phyloP scores from a whole-genome alignment of 2,113 vertebrate genomes.

The Carassius gibelio region DNA sequence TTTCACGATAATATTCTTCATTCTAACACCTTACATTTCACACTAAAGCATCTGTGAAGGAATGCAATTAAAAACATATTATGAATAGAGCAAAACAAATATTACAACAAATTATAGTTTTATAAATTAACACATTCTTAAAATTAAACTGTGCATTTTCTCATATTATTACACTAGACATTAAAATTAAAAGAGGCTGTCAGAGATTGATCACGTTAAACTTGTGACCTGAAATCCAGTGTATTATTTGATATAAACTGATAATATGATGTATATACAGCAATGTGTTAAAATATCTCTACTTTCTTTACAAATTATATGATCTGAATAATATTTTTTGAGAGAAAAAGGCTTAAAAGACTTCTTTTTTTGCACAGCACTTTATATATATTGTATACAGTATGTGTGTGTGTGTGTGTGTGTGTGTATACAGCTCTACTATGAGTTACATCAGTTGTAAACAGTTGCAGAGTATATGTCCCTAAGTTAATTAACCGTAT shows the following conservation, averaged over 20 bases:
- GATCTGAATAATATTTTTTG: too few relatives aligned
- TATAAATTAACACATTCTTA: neutral
- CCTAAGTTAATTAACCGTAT: conserved; percentile 24
- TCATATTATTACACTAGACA: neutral
- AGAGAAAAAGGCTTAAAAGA: too few relatives aligned
- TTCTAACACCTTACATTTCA: neutral
- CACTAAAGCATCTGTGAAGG: neutral
- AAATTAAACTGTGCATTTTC: neutral
- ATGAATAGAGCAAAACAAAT: neutral
- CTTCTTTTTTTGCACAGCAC: too few relatives aligned
- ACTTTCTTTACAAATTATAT: neutral
- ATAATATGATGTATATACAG: neutral
- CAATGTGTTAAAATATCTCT: neutral
- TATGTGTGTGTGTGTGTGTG: too few relatives aligned
- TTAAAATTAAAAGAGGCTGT: neutral
- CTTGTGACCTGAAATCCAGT: neutral
- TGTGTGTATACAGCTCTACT: neutral
- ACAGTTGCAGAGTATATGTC: neutral
- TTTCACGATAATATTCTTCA: neutral
- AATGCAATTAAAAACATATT: neutral
- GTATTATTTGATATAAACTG: neutral
- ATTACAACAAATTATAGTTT: neutral
- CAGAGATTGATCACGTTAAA: neutral
- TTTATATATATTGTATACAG: too few relatives aligned
- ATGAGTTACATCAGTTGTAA: neutral